Evolutionary conservation across 2,113 vertebrate species (phyloP).

Genomic region (Scytalopus superciliaris): DNA sequence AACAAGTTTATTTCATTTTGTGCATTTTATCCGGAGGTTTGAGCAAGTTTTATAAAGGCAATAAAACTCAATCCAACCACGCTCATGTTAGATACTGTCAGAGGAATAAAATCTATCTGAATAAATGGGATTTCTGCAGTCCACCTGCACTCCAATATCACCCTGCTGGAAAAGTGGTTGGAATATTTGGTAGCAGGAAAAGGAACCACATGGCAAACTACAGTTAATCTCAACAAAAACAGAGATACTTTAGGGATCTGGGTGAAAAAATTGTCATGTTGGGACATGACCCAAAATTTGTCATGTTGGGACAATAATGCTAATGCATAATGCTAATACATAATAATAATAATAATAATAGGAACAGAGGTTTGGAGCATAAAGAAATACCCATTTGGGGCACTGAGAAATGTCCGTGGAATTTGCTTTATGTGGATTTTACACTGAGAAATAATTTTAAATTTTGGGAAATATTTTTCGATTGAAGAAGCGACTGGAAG

Average conservation of each 20-base stretch:
- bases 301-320: background rate
- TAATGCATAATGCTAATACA: background rate
- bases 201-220: background rate
- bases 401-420: background rate
- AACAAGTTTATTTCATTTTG: background rate
- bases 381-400: background rate
- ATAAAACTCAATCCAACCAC: background rate
- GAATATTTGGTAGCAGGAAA: background rate
- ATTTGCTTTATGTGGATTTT: background rate
- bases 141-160: background rate
- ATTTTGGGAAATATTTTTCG: background rate
- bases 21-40: slow-evolving; percentile 16
- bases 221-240: background rate
- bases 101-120: background rate
- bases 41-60: background rate
- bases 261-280: background rate
- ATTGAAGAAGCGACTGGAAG: background rate
- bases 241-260: background rate
- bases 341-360: background rate
- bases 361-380: background rate
- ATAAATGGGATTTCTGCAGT: background rate
- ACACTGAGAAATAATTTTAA: background rate
- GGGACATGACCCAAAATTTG: background rate
- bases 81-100: background rate
- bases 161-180: background rate